Base-by-base conservation (phyloP, 2,888 invertebrate genomes). In the Philopedon plagiatum region DNA sequence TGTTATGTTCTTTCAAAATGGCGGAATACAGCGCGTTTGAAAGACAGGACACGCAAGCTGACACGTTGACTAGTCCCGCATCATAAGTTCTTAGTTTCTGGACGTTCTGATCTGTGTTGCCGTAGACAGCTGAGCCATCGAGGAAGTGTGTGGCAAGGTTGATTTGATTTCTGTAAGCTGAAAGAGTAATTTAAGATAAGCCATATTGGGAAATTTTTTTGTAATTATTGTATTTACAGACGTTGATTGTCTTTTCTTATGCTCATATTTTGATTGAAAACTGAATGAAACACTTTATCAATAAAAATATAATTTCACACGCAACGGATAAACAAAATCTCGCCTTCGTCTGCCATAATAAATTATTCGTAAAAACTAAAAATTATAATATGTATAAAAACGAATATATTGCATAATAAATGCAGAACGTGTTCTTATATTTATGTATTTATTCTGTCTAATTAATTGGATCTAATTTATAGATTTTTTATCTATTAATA, bases 61-160 rank as follows among this genome's bases (percentile, higher is more conserved):
- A 87, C 1, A 91, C 81, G 78, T 92, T 91, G 0, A 94, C 90
- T 77, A 91, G 90, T n/a, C 95, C 94, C 5, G 89, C 90, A 63
- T 90, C 90, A 81, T 92, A 93, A 0, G 91, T 90, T 26, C 95
- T 87, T 4, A 95, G 83, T 0, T 89, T 89, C 58, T 93, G 89
- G 1, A 93, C 87, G 76, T 91, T 91, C 75, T 92, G 90, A 61
- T 92, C 91, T 0, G 92, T 93, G 73, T 89, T 90, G 11, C 95
- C 95, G 83, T 96, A 96, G 62, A 96, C 85, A 0, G 92, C 92
- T 0, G 94, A 94, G 0, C 92, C 96, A 80, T 96, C 96, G 66
- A 96, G 87, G 82, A 93, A 95, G 1, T 93, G 90, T 0, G 95
- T 93, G 0, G 93, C 96, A 73, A 92, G 87, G 84, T 96, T 96